These are phyloP conservation scores for Alitta virens DNA, from an alignment of 2,888 invertebrate genomes.

Conservation along the genomic window DNA sequence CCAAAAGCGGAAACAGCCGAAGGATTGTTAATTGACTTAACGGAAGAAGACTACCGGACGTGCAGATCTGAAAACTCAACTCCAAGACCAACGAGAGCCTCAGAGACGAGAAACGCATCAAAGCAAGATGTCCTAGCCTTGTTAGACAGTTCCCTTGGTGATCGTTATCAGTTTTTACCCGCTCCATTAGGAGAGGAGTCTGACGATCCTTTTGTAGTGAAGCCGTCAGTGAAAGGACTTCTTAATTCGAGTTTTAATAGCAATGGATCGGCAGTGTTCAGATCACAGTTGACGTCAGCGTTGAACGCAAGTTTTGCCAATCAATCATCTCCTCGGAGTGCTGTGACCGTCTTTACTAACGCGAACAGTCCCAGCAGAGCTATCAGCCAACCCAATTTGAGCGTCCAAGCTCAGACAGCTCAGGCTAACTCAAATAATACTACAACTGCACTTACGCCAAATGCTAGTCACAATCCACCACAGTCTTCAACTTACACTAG, in stretches of 20 bases:
- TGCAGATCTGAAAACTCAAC: neutral
- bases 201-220: constrained; percentile 24
- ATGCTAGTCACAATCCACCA: neutral
- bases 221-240: neutral
- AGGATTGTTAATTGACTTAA: constrained; percentile 46
- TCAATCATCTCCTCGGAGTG: neutral
- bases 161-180: constrained; percentile 26
- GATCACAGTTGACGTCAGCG: no score
- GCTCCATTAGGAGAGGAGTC: constrained; percentile 21
- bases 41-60: neutral
- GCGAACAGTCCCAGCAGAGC: neutral
- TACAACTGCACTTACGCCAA: neutral
- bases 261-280: no score
- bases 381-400: neutral
- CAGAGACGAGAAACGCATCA: neutral
- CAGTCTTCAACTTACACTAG: no score
- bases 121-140: constrained; percentile 9
- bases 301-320: no score
- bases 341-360: neutral
- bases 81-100: neutral
- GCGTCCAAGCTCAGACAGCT: no score
- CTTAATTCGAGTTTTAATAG: no score
- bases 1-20: constrained; percentile 22
- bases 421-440: no score
- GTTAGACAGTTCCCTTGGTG: constrained; percentile 23